A percentile compares a stretch with the other conserved stretches of the same genome.
These are phyloP conservation scores for Orchesella cincta DNA, from an alignment of 1,140 invertebrate genomes.

Conservation along the genomic window DNA sequence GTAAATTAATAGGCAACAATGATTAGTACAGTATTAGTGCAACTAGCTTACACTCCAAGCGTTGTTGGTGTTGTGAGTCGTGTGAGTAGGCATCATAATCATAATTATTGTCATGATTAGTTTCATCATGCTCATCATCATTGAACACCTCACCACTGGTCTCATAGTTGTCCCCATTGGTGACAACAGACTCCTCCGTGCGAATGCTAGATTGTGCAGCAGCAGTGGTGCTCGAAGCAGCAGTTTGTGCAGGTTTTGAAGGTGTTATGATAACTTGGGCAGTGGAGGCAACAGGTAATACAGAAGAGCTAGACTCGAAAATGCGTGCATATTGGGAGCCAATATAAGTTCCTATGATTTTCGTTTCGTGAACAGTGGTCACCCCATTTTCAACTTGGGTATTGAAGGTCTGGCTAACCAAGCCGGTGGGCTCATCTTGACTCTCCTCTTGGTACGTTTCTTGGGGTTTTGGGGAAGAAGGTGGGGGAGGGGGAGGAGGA, in stretches of 20 bases:
- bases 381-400: conserved; percentile 78
- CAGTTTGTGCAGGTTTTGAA: conserved; percentile 31
- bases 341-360: conserved; percentile 82
- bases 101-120: neutral
- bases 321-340: conserved; percentile 79
- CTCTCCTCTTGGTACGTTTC: conserved; percentile 10
- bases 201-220: conserved; percentile 40
- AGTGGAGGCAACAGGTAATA: conserved; percentile 54
- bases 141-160: conserved; percentile 12
- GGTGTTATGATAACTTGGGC: conserved; percentile 30
- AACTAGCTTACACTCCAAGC: conserved; percentile 2
- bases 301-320: conserved; percentile 70
- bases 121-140: neutral
- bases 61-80: neutral
- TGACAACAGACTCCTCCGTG: conserved; percentile 43
- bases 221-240: conserved; percentile 8
- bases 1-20: neutral
- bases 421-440: conserved; percentile 66
- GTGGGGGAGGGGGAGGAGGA: conserved; percentile 11
- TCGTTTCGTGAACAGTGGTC: conserved; percentile 82
- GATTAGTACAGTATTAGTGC: neutral
- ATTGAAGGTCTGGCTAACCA: conserved; percentile 77
- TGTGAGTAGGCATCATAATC: conserved; percentile 26
- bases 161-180: conserved; percentile 39
- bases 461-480: neutral